Evolutionary conservation across 2,888 invertebrate species (phyloP).

Genomic region (Sipha maydis): DNA sequence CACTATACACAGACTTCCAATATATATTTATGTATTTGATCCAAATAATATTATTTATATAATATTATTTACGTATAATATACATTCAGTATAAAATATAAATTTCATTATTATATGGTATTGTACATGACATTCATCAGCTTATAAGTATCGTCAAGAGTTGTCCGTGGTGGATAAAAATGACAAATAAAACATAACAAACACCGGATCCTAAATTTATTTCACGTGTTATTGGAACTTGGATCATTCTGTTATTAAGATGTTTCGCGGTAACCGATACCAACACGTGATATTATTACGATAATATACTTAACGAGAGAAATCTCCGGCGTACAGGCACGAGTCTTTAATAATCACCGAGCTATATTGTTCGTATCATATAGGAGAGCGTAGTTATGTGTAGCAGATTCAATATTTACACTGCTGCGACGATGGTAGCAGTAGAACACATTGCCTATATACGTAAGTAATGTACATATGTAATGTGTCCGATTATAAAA

Average conservation of each 20-base stretch:
- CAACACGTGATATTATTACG: background rate
- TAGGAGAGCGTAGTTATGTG: background rate
- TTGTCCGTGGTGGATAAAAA: too few relatives aligned
- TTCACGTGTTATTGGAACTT: too few relatives aligned
- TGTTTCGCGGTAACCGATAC: background rate
- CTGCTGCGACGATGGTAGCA: background rate
- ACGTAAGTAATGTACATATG: background rate
- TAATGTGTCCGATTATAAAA: constrained; percentile 20
- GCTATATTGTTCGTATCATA: background rate
- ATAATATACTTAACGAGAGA: too few relatives aligned
- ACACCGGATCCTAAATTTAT: too few relatives aligned
- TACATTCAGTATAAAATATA: too few relatives aligned
- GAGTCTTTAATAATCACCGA: background rate
- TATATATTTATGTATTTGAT: background rate
- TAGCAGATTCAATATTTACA: constrained; percentile 15
- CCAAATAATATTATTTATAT: too few relatives aligned
- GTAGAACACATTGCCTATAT: background rate
- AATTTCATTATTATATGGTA: too few relatives aligned
- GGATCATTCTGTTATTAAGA: too few relatives aligned
- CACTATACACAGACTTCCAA: background rate
- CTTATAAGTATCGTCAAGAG: too few relatives aligned
- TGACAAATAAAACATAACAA: too few relatives aligned
- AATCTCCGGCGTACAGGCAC: background rate
- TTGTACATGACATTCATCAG: too few relatives aligned
- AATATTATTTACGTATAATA: too few relatives aligned